A percentile compares a stretch with the other conserved stretches of the same genome.
Evolutionary conservation across 2,113 vertebrate genomes (phyloP).

Genomic region (Pseudorasbora parva): DNA sequence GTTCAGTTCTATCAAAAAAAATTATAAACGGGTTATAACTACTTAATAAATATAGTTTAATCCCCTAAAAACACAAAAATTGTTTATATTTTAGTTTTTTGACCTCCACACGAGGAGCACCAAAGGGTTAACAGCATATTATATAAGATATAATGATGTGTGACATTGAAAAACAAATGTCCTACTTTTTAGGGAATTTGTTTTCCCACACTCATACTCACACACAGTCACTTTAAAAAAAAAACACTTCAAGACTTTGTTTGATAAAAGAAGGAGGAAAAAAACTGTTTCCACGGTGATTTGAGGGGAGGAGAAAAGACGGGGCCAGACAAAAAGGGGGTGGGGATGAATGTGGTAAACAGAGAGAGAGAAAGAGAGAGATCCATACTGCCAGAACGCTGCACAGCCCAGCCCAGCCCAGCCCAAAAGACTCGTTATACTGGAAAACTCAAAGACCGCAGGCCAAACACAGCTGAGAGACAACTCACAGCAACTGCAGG

Average conservation of each 20-base stretch:
- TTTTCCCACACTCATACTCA: background rate
- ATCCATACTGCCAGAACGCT: background rate
- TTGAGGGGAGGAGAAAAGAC: slow-evolving; percentile 56
- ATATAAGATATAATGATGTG: background rate
- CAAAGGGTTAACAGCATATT: background rate
- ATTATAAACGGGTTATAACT: too few species aligned
- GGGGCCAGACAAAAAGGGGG: slow-evolving; percentile 58
- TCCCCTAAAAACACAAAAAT: too few species aligned
- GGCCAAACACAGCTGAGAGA: slow-evolving; percentile 9
- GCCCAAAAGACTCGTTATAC: slow-evolving; percentile 17
- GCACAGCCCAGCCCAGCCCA: background rate
- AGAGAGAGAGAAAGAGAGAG: slow-evolving; percentile 24
- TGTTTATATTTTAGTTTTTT: too few species aligned
- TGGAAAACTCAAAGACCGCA: background rate
- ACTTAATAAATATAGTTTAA: too few species aligned
- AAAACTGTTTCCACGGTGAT: slow-evolving; percentile 54
- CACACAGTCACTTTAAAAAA: slow-evolving; percentile 29
- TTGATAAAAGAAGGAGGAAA: slow-evolving; percentile 40
- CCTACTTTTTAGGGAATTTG: background rate
- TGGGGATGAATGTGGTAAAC: slow-evolving; percentile 35
- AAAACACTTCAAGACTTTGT: slow-evolving; percentile 48
- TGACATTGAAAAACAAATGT: background rate
- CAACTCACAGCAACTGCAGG: background rate
- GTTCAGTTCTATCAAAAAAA: too few species aligned
- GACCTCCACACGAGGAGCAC: too few species aligned